Evolutionary conservation across 2,888 invertebrate species (phyloP).

Genomic region (Lasioglossum oenotherae): DNA sequence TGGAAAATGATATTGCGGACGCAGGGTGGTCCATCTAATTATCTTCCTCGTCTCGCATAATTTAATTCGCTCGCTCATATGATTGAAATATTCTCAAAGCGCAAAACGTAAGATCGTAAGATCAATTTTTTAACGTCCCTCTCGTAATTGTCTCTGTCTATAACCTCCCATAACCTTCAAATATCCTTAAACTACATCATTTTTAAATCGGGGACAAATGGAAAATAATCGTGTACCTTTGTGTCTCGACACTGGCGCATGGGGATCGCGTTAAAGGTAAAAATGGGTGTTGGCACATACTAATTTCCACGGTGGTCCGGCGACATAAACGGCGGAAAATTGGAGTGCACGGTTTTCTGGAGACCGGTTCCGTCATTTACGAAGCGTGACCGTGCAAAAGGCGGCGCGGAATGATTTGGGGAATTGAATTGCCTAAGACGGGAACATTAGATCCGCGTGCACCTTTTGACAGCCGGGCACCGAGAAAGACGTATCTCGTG

Average conservation of each 20-base stretch:
- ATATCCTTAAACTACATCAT: neutral
- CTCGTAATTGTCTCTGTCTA: too few species aligned
- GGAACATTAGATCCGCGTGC: constrained; percentile 50
- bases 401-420: constrained; percentile 34
- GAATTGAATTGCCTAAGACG: constrained; percentile 35
- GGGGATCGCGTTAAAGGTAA: neutral
- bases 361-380: neutral
- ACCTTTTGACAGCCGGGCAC: constrained; percentile 14
- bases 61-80: neutral
- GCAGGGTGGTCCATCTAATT: neutral
- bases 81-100: too few species aligned
- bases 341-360: neutral
- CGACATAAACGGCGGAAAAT: constrained; percentile 23
- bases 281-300: neutral
- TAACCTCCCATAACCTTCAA: neutral
- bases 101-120: too few species aligned
- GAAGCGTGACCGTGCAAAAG: constrained; percentile 31
- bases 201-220: neutral
- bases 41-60: neutral
- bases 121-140: too few species aligned
- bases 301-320: neutral
- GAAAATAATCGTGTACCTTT: neutral
- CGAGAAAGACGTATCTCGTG: constrained; percentile 66
- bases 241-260: neutral
- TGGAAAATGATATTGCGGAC: neutral